Evolutionary conservation across 1,140 invertebrate genomes (phyloP), one percentile per base, ranked within the genome.

Genomic region (Luehdorfia chinensis): DNA sequence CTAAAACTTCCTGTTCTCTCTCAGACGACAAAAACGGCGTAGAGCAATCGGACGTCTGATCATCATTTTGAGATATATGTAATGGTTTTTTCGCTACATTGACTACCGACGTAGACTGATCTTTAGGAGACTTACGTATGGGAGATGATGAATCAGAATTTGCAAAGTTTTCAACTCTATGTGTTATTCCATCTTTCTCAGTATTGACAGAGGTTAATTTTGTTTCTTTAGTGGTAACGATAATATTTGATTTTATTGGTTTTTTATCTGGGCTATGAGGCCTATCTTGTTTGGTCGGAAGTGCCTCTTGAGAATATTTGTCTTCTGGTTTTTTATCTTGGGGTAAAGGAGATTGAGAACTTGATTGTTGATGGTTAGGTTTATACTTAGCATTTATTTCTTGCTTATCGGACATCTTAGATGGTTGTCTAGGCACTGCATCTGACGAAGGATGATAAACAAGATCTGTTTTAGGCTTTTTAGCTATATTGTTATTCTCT

Each of bases 1-100:
- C 59, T 5, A 79, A 43, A 37, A 77, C 63, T 67, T 81, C 69
- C 52, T 72, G 64, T 54, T 84, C 72, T 59, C 65, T 75, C 55
- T 84, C 75, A 12, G 63, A 65, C 18, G 55, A 39, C n/a, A 76
- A 57, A 32, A 73, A 72, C 23, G 69, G 55, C 2, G 56, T 58
- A 16, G 31, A 59, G 9, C 47, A 36, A 27, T 65, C 56, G 30
- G 48, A 58, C 11, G 34, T 39, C 41, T 37, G 15, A 18, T 27
- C 11, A 27, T n/a, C 5, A 13, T 31, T 4, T 31, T 12, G 4
- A 2, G 19, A 6, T 3, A 21, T 6, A 21, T 21, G 19, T 21
- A 6, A 21, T 3, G 6, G 19, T 6, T 21, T 21, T 21, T 21
- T 6, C 2, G 6, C 2, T 21, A 3, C 19, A 3, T 2, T 21